Evolutionary conservation across 2,113 vertebrate species (phyloP).

Genomic region (Leptosomus discolor): DNA sequence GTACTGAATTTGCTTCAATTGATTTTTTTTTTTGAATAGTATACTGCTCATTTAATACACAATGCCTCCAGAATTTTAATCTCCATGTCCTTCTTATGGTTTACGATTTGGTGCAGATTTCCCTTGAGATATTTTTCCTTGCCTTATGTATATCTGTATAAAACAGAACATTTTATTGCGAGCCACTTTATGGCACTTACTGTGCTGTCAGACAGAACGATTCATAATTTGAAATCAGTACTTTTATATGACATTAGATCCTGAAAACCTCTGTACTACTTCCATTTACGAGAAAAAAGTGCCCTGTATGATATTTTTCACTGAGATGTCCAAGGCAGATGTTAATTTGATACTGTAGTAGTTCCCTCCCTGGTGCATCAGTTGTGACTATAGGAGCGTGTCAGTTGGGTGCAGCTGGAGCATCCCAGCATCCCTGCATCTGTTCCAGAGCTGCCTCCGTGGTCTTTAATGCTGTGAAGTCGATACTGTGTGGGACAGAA

Average conservation of each 20-base stretch:
- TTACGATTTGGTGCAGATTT: constrained; percentile 41
- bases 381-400: rapidly evolving
- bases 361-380: not conserved
- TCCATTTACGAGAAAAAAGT: not conserved
- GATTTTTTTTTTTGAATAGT: constrained; percentile 27
- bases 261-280: not conserved
- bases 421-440: not conserved
- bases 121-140: constrained; percentile 21
- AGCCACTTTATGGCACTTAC: not conserved
- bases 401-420: not conserved
- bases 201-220: not conserved
- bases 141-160: not conserved
- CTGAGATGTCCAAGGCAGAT: not conserved
- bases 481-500: rapidly evolving
- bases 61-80: constrained; percentile 28
- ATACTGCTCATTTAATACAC: constrained; percentile 18
- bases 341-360: not conserved
- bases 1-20: constrained; percentile 29
- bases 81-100: constrained; percentile 11
- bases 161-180: not conserved
- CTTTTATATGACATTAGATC: not conserved
- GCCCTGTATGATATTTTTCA: not conserved
- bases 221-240: not conserved
- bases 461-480: not conserved
- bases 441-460: not conserved